Base-by-base conservation (phyloP, 1,140 invertebrate species). In the Cydia strobilella region DNA sequence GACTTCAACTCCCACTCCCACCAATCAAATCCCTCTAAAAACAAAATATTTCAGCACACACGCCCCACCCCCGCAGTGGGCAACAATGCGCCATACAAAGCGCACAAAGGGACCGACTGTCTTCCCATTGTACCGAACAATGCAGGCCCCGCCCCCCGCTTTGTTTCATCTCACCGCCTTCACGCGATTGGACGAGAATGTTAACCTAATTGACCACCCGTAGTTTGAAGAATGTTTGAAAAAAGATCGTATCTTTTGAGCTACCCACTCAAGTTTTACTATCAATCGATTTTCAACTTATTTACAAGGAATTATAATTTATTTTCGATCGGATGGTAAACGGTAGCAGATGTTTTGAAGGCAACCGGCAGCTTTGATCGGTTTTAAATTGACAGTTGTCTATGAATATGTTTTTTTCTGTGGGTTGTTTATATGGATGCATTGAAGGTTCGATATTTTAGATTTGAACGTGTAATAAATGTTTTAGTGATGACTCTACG, bases 51-150 rank as follows among this genome's bases (percentile, higher is more conserved):
- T 59, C 54, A 59, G 54, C 54, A 59, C 54, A 59, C 54, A 23
- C 66, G 66, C 71, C 66, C 75, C 45, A 59, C 51, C 25, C 15
- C 35, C 59, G 81, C 77, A 80, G 84, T 81, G 77, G 76, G 80
- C 75, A 83, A 88, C 85, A 85, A 87, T 80, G 74, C 79, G 72
- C 79, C 80, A 45, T 72, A 86, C 81, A 86, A 86, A 82, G 79
- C 48, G 39, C 63, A 86, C 83, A 86, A 86, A 85, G 82, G 85
- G 85, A 59, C 72, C 76, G 39, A 74, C 81, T 85, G 82, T 89
- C 88, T 86, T 89, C 87, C 87, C 82, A 90, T 90, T 90, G 88
- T 90, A 75, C 83, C 76, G 80, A 79, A 90, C 86, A 89, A 90
- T 74, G 78, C 73, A 77, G 71, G 84, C 86, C 80, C 51, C 88